Evolutionary conservation across 2,113 vertebrate genomes (phyloP).

Genomic region (Murina feae): DNA sequence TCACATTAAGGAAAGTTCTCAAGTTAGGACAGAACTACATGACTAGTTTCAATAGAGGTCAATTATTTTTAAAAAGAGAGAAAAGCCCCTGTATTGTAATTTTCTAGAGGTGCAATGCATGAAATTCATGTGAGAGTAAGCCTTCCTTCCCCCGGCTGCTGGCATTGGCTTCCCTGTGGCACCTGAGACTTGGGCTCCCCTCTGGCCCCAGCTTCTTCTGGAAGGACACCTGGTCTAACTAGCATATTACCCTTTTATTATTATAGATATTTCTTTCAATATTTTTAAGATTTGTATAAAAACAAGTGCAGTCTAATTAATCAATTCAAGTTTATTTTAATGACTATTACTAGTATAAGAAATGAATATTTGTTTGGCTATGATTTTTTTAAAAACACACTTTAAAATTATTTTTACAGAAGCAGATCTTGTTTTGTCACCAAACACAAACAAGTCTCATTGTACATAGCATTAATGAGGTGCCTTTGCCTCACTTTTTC

Average conservation of each 20-base stretch:
- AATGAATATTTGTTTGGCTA: neutral
- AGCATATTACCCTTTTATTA: no score
- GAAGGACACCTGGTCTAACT: no score
- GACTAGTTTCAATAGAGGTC: neutral
- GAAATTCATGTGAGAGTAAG: no score
- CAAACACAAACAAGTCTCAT: neutral
- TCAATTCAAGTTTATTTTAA: neutral
- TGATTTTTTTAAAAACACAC: neutral
- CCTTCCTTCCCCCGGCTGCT: no score
- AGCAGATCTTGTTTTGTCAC: neutral
- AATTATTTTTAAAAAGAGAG: neutral
- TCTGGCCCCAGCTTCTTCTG: no score
- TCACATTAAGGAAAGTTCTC: neutral
- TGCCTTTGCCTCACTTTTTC: neutral
- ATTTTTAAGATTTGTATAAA: neutral
- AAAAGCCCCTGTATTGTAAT: neutral
- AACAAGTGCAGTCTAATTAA: neutral
- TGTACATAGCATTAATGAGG: neutral
- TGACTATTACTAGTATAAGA: neutral
- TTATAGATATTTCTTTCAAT: neutral
- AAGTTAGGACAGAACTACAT: neutral
- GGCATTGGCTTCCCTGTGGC: no score
- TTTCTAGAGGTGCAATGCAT: no score
- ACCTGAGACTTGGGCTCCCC: no score
- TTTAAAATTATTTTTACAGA: neutral